phyloP scores from a whole-genome alignment of 2,888 invertebrate species.

The Monopis laevigella region DNA sequence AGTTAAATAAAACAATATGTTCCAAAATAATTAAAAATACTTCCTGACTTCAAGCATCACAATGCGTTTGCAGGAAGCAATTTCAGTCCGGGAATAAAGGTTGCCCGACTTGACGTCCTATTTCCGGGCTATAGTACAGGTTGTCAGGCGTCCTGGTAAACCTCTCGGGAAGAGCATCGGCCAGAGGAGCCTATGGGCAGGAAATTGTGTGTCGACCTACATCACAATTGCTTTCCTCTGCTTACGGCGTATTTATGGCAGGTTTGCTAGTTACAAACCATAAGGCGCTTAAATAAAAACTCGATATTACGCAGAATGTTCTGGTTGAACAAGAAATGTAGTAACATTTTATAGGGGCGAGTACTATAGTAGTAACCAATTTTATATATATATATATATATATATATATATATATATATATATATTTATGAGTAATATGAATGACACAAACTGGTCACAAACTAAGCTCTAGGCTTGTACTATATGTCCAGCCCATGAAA shows the following conservation, averaged over 20 bases:
- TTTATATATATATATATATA: too few relatives aligned
- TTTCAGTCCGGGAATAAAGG: constrained; percentile 39
- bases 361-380: too few relatives aligned
- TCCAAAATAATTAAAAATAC: constrained; percentile 1
- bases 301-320: too few relatives aligned
- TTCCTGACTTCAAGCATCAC: background rate
- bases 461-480: too few relatives aligned
- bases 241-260: background rate
- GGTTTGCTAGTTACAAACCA: background rate
- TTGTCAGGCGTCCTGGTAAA: constrained; percentile 40
- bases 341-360: too few relatives aligned
- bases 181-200: constrained; percentile 27
- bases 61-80: constrained; percentile 37
- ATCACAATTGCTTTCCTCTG: constrained; percentile 31
- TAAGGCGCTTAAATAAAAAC: background rate
- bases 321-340: too few relatives aligned
- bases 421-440: too few relatives aligned
- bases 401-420: too few relatives aligned
- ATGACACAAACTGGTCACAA: too few relatives aligned
- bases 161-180: constrained; percentile 47
- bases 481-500: too few relatives aligned
- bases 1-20: background rate
- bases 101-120: constrained; percentile 49
- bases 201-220: constrained; percentile 62
- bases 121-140: constrained; percentile 53